These are phyloP conservation scores for Sclerurus mexicanus DNA, from an alignment of 2,113 vertebrate genomes.

Conservation along the genomic window DNA sequence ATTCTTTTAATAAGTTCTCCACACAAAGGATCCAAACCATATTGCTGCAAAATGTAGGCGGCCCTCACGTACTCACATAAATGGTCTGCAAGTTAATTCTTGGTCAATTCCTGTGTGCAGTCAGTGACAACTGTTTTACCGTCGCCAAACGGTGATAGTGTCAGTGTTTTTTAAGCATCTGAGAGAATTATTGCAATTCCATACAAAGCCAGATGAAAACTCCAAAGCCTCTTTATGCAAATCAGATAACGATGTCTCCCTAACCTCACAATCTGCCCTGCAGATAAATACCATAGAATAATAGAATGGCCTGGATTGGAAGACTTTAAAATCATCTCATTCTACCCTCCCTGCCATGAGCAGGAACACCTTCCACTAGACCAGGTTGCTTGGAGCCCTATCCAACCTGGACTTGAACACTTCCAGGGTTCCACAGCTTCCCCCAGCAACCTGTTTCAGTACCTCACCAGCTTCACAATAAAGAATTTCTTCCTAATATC, in stretches of 20 bases:
- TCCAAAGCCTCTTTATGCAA: constrained; percentile 10
- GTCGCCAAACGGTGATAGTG: fast-evolving
- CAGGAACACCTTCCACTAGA: neutral
- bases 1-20: neutral
- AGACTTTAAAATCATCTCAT: neutral
- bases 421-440: neutral
- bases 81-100: neutral
- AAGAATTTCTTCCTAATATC: neutral
- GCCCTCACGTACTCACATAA: neutral
- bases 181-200: neutral
- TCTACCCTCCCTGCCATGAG: neutral
- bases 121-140: neutral
- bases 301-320: neutral
- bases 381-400: neutral
- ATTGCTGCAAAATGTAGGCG: neutral
- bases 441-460: neutral
- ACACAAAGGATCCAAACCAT: fast-evolving
- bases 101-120: neutral
- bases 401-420: neutral
- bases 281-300: constrained; percentile 1
- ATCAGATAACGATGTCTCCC: neutral
- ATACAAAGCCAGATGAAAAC: neutral
- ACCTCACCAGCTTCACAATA: neutral
- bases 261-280: neutral
- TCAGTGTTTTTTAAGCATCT: neutral